Conservation (phyloP, 2,797 vertebrate species). For the Taeniopygia guttata region DNA sequence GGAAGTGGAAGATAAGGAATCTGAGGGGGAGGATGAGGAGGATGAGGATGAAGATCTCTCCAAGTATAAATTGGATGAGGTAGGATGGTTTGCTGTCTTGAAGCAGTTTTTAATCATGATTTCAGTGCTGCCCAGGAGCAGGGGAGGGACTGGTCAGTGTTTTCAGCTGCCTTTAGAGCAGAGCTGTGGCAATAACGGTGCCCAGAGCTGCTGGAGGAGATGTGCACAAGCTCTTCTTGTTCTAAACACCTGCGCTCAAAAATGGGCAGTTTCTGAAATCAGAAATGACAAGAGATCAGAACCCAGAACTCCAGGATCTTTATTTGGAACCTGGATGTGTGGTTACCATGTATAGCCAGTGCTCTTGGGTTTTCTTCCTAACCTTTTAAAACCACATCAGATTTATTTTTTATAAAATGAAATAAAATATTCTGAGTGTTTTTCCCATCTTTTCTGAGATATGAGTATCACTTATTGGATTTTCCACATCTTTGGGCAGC, state of each 20-base stretch:
- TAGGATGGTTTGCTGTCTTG: slow-evolving; percentile 40
- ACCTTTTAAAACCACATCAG: neutral
- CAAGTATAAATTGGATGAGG: slow-evolving; percentile 96
- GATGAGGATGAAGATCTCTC: slow-evolving; percentile 95
- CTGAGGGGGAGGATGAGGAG: slow-evolving; percentile 84
- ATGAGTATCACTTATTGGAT: fast-evolving
- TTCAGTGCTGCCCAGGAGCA: neutral
- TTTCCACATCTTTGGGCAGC: neutral
- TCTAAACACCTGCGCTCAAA: neutral
- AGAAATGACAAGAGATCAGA: neutral
- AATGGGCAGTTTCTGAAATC: fast-evolving
- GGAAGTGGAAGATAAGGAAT: slow-evolving; percentile 87
- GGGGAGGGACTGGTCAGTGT: neutral
- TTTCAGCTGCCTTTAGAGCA: neutral
- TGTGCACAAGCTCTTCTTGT: neutral
- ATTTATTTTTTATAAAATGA: neutral
- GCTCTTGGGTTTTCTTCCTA: neutral
- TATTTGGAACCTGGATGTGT: neutral
- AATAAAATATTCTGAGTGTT: neutral
- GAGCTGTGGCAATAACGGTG: fast-evolving
- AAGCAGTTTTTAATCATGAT: neutral
- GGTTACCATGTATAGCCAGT: neutral
- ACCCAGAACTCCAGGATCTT: no score
- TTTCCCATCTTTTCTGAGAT: neutral
- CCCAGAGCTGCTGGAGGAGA: neutral